phyloP scores from a whole-genome alignment of 2,888 invertebrate genomes.

The Cantharis flavilabris region DNA sequence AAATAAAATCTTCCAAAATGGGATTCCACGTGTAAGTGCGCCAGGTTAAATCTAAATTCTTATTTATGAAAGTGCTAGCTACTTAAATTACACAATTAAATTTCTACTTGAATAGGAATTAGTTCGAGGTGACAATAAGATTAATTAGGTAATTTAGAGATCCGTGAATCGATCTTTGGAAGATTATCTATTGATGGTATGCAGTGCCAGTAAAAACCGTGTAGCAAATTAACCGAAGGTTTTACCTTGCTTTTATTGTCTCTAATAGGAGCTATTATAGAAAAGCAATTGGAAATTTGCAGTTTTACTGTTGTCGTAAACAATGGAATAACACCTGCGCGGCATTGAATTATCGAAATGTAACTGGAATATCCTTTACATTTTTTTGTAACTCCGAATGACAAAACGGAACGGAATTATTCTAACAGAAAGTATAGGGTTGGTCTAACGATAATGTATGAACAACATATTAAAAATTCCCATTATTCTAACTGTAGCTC shows the following conservation, averaged over 20 bases:
- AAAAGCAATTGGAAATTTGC: conserved; percentile 34
- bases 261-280: conserved; percentile 27
- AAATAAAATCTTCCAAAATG: not conserved
- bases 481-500: not conserved
- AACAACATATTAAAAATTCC: not conserved
- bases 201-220: conserved; percentile 11
- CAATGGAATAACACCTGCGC: conserved; percentile 40
- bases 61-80: not conserved
- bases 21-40: not conserved
- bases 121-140: conserved; percentile 22
- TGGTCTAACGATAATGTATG: not conserved
- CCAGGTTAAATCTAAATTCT: not conserved
- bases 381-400: not conserved
- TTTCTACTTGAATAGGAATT: not conserved
- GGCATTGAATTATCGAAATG: conserved; percentile 27
- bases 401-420: not conserved
- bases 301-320: conserved; percentile 36
- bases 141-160: not conserved
- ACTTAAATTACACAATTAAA: not conserved
- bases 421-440: not conserved
- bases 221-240: conserved; percentile 13
- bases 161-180: conserved; percentile 3
- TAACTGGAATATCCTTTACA: not conserved
- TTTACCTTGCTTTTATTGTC: conserved; percentile 34
- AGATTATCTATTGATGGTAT: conserved; percentile 16